These are phyloP conservation scores for Lydus trimaculatus DNA, from an alignment of 2,888 invertebrate genomes.

Conservation along the genomic window DNA sequence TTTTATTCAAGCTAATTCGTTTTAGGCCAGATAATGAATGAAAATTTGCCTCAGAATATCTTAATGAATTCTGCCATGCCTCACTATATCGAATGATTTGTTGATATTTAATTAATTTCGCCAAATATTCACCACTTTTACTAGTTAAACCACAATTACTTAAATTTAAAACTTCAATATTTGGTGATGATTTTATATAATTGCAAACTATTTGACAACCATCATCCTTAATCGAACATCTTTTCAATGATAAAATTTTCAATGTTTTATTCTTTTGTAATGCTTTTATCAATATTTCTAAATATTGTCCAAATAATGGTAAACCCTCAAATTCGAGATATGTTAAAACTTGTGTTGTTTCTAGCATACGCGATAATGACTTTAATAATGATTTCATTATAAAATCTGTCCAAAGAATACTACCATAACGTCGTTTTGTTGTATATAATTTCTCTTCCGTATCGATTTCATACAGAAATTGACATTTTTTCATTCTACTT, in stretches of 20 bases:
- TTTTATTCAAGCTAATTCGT: slow-evolving; percentile 73
- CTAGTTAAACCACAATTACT: slow-evolving; percentile 72
- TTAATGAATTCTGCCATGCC: slow-evolving; percentile 60
- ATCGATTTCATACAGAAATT: slow-evolving; percentile 60
- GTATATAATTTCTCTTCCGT: slow-evolving; percentile 69
- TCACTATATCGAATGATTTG: slow-evolving; percentile 74
- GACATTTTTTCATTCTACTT: slow-evolving; percentile 60
- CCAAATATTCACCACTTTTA: slow-evolving; percentile 70
- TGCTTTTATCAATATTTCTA: slow-evolving; percentile 63
- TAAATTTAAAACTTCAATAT: slow-evolving; percentile 68
- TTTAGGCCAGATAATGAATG: slow-evolving; percentile 68
- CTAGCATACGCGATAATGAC: slow-evolving; percentile 69
- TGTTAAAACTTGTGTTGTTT: slow-evolving; percentile 69
- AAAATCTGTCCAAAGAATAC: slow-evolving; percentile 71
- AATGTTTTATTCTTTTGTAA: slow-evolving; percentile 70
- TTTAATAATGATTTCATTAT: slow-evolving; percentile 72
- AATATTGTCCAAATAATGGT: slow-evolving; percentile 70
- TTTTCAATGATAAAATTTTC: slow-evolving; percentile 72
- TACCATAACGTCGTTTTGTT: slow-evolving; percentile 59
- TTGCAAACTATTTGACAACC: too few relatives aligned
- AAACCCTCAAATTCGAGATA: slow-evolving; percentile 74
- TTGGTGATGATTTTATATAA: too few relatives aligned
- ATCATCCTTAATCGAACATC: slow-evolving; percentile 57
- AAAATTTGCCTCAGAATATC: too few relatives aligned
- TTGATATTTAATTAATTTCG: slow-evolving; percentile 69